Conservation (phyloP, 92 coral and sea anemone genomes). For the Anthopleura xanthogrammica region DNA sequence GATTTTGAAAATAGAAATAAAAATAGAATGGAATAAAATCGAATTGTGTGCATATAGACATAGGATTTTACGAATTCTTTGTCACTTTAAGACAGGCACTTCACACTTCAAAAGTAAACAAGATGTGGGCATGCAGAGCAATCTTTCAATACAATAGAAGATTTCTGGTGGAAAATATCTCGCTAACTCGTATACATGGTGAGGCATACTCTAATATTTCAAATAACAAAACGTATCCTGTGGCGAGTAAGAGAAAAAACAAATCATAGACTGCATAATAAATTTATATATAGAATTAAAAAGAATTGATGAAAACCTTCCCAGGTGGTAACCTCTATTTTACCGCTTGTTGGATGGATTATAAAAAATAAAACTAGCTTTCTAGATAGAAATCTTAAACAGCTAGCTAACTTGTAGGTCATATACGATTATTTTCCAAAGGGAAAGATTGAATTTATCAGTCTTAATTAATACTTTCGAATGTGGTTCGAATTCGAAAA, state of each 20-base stretch:
- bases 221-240: no score
- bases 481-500: background rate
- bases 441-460: background rate
- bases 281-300: background rate
- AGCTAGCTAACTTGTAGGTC: background rate
- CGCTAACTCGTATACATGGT: background rate
- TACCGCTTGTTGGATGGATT: background rate
- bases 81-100: background rate
- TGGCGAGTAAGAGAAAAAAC: background rate
- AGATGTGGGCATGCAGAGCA: background rate
- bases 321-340: background rate
- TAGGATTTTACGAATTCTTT: background rate
- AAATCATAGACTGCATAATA: background rate
- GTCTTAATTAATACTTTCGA: background rate
- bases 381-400: background rate
- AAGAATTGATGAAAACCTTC: background rate
- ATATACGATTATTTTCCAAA: background rate
- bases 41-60: background rate
- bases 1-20: background rate
- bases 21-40: background rate
- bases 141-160: background rate
- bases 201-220: background rate
- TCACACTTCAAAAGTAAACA: background rate
- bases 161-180: background rate
- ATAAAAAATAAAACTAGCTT: background rate